Base-by-base conservation (phyloP, 2,888 invertebrate species). In the Acanthosepion esculentum region DNA sequence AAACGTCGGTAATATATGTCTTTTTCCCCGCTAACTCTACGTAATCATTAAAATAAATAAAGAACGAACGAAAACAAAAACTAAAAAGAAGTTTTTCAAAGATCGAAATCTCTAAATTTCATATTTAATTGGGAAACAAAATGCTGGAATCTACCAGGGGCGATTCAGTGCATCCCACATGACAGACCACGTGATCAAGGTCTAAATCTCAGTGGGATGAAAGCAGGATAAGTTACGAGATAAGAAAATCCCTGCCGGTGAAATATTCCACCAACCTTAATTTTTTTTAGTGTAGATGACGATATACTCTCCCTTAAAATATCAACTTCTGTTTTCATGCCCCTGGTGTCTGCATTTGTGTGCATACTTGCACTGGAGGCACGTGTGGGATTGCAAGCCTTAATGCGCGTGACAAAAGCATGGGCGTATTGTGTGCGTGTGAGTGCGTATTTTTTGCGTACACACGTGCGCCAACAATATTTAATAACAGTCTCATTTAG, bases 91-190 rank as follows among this genome's bases (percentile, higher is more conserved):
- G n/a, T 3, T 78, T 78, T 78, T 12, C n/a, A 78, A n/a, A 78
- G 78, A 78, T 78, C 78, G n/a, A 78, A 78, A 78, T 78, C 78
- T 78, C 29, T n/a, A 78, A 78, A 78, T 78, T 78, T 78, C 78
- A 78, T 78, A 78, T 78, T 78, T 78, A 78, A 78, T 78, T 78
- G 78, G n/a, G 78, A n/a, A 78, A 78, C 78, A n/a, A n/a, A 78
- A n/a, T 78, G 78, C 78, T 78, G 29, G 78, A 78, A 78, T 78
- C n/a, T 78, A n/a, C 78, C n/a, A 78, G 78, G 8, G 78, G 29
- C 78, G 18, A 8, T 78, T 78, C 29, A n/a, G 78, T 78, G 29
- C 29, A n/a, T 10, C 29, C 78, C 78, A 29, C 78, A 78, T n/a
- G n/a, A 78, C 78, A 78, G 29, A 78, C 29, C n/a, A n/a, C 78